phyloP scores from a whole-genome alignment of 2,113 vertebrate genomes.

The Channa argus region DNA sequence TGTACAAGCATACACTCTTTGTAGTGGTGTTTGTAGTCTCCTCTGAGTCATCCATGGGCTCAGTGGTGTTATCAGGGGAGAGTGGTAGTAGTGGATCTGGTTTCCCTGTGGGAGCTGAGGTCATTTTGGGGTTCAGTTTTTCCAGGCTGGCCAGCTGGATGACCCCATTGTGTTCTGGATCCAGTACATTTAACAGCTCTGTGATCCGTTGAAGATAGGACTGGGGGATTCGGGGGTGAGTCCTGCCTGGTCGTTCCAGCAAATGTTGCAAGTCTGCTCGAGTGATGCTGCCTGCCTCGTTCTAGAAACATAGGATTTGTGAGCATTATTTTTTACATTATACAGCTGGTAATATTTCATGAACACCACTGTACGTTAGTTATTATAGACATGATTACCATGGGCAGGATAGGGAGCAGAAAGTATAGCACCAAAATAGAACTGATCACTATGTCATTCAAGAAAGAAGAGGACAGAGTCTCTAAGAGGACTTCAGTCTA shows the following conservation, averaged over 20 bases:
- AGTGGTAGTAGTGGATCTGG: background rate
- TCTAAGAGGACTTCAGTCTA: too few relatives aligned
- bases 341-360: background rate
- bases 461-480: too few relatives aligned
- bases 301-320: conserved; percentile 30
- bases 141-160: conserved; percentile 49
- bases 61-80: background rate
- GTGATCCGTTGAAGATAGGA: conserved; percentile 50
- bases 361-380: too few relatives aligned
- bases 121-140: conserved; percentile 55
- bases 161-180: conserved; percentile 57
- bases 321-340: background rate
- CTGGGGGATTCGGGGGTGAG: background rate
- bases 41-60: background rate
- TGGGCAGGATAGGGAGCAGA: too few relatives aligned
- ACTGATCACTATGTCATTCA: too few relatives aligned
- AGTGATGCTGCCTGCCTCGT: conserved; percentile 52
- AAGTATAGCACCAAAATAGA: too few relatives aligned
- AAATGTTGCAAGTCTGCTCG: conserved; percentile 60
- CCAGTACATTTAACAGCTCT: conserved; percentile 69
- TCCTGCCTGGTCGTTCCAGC: conserved; percentile 41
- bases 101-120: background rate
- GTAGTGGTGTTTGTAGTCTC: background rate
- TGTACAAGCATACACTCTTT: background rate
- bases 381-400: too few relatives aligned